Evolutionary conservation across 2,888 invertebrate species (phyloP), one percentile per base, ranked within the genome.

Genomic region (Pristionchus arcanus): DNA sequence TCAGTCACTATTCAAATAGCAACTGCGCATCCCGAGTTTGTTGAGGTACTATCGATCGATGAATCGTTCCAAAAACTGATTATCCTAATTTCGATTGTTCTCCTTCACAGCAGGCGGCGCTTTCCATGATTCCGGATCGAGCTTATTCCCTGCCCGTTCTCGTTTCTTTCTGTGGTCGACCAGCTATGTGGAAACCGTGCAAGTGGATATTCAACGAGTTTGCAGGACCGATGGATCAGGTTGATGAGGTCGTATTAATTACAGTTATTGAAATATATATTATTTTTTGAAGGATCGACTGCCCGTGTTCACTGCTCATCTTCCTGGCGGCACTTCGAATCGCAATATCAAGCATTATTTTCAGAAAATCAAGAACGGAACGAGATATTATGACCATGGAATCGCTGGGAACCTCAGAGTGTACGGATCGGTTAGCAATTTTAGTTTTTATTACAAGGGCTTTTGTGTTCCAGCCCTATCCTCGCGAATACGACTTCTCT

Each of bases 321-420:
- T 77, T 42, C 77, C 77, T 2, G 77, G 77, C 42, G 77, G 77
- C 21, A 77, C 77, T 21, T 77, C 77, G 9, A 42, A 77, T 49
- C 37, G 34, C 42, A 77, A 77, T 25, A 19, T 37, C 21, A 77
- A n/a, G n/a, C 77, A 77, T 16, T 77, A 34, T 21, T 34, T 42
- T 34, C 77, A 77, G 49, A 21, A 42, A 7, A n/a, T 42, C 5
- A n/a, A 42, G 19, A 77, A 77, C 21, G 77, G 77, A 21, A 77
- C 77, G 11, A 77, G n/a, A 13, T n/a, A 77, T n/a, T 77, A 42
- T 25, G 77, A 77, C n/a, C n/a, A 77, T 25, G 77, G 77, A 21
- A 15, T 25, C 0, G 77, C 31, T 2, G 77, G 77, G 19, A 77
- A 77, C n/a, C 37, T 77, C 21, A 15, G 15, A 34, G 77, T 25